Conservation (phyloP, 2,797 vertebrate genomes). For the Geotrypetes seraphini region DNA sequence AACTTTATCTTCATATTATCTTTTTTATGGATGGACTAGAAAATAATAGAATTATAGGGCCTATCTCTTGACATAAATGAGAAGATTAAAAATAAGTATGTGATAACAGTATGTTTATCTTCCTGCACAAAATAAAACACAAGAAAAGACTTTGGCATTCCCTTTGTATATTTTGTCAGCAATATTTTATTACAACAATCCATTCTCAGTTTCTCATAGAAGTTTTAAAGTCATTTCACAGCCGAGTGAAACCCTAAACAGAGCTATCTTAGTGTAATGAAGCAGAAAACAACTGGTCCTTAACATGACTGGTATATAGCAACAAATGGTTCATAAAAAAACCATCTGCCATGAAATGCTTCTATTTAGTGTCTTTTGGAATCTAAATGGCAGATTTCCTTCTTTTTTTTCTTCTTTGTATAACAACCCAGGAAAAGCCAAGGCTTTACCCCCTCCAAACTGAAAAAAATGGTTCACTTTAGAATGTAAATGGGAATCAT, state of each 20-base stretch:
- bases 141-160: too few species aligned
- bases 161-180: slow-evolving; percentile 36
- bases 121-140: too few species aligned
- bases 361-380: slow-evolving; percentile 43
- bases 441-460: slow-evolving; percentile 19
- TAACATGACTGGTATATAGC: slow-evolving; percentile 64
- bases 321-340: slow-evolving; percentile 66
- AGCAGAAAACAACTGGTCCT: slow-evolving; percentile 59
- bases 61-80: slow-evolving; percentile 21
- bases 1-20: neutral
- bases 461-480: slow-evolving; percentile 22
- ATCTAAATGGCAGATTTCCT: slow-evolving; percentile 52
- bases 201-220: slow-evolving; percentile 52
- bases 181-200: slow-evolving; percentile 43
- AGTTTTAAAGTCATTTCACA: slow-evolving; percentile 69
- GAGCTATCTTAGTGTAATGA: slow-evolving; percentile 66
- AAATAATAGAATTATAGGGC: slow-evolving; percentile 4
- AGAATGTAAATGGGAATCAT: slow-evolving; percentile 14
- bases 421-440: slow-evolving; percentile 35
- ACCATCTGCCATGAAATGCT: slow-evolving; percentile 58
- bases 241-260: slow-evolving; percentile 62
- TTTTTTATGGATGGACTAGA: slow-evolving; percentile 25
- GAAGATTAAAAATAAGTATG: slow-evolving; percentile 24
- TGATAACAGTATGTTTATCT: slow-evolving; percentile 11
- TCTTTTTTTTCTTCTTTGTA: slow-evolving; percentile 35